Evolutionary conservation across 2,113 vertebrate species (phyloP).

Genomic region (Brachionichthys hirsutus): DNA sequence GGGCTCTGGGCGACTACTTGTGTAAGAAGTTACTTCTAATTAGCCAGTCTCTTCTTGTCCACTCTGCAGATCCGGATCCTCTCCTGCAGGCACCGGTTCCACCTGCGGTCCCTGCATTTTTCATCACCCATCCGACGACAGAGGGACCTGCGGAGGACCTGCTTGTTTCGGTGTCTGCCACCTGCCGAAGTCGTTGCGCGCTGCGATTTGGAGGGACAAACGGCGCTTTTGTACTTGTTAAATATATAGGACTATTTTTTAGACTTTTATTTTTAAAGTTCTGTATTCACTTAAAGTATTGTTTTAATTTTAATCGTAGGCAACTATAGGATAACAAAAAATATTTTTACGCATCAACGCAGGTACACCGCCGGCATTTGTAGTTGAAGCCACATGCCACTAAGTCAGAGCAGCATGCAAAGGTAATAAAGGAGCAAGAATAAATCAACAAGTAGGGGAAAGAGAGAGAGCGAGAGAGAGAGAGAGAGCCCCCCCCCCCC

Average conservation of each 20-base stretch:
- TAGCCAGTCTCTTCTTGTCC: slow-evolving; percentile 76
- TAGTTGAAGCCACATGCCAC: background rate
- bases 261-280: background rate
- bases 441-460: slow-evolving; percentile 38
- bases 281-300: slow-evolving; percentile 1
- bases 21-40: slow-evolving; percentile 79
- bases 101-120: background rate
- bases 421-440: background rate
- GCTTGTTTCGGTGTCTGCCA: slow-evolving; percentile 8
- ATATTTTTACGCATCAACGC: slow-evolving; percentile 38
- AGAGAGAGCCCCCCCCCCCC: slow-evolving; percentile 54
- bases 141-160: slow-evolving; percentile 15
- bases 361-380: too few relatives aligned
- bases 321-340: background rate
- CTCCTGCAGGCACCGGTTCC: slow-evolving; percentile 38
- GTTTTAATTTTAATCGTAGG: background rate
- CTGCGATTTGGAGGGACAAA: slow-evolving; percentile 12
- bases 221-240: background rate
- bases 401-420: background rate
- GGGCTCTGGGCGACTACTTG: slow-evolving; percentile 71
- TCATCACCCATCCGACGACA: background rate
- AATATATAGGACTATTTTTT: too few relatives aligned
- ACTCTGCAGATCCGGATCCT: slow-evolving; percentile 55
- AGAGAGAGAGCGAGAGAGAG: slow-evolving; percentile 32
- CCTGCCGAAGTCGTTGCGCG: slow-evolving; percentile 25